Evolutionary conservation across 2,888 invertebrate genomes (phyloP), one percentile per base, ranked within the genome.

Genomic region (Glyphotaelius pellucidus): DNA sequence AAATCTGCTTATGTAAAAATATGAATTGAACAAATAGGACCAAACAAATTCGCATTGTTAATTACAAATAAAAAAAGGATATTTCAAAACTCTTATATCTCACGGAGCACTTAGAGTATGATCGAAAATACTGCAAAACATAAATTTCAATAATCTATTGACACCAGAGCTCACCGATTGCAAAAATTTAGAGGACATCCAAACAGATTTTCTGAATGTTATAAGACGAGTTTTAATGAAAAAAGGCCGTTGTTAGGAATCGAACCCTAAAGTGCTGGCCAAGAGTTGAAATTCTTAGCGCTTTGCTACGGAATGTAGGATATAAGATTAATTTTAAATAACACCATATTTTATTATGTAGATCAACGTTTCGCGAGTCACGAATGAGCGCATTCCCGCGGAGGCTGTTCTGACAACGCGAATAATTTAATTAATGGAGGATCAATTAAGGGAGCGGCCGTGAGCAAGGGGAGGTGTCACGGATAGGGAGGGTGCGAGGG

Each of bases 341-440:
- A 67, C 67, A 67, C 2, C 67, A 67, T 25, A 67, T 25, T 25
- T 67, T 67, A 67, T 67, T 42, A 42, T 42, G 42, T 12, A 86
- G 83, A 38, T 83, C 25, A 15, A 83, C 80, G 87, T 89, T 83
- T 83, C 83, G 79, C 91, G 42, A 81, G 91, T 89, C 89, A 89
- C 89, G 80, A 89, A 79, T 89, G 89, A 79, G 80, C 32, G 25
- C 89, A 89, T 42, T 38, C 89, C 84, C 91, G 83, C 91, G 91
- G 90, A 42, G 92, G 91, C 91, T 92, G 67, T 67, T 67, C 67
- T 67, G 92, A 92, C 92, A 90, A 90, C 83, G 79, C 92, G 90
- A 85, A 83, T 90, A 92, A 92, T 92, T 92, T 92, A 92, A 92
- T 92, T 92, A 92, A 92, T 92, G 91, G 86, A 91, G 92, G 92